These are phyloP conservation scores for Bursaphelenchus mucronatus DNA, from an alignment of 1,140 invertebrate species.

Conservation along the genomic window DNA sequence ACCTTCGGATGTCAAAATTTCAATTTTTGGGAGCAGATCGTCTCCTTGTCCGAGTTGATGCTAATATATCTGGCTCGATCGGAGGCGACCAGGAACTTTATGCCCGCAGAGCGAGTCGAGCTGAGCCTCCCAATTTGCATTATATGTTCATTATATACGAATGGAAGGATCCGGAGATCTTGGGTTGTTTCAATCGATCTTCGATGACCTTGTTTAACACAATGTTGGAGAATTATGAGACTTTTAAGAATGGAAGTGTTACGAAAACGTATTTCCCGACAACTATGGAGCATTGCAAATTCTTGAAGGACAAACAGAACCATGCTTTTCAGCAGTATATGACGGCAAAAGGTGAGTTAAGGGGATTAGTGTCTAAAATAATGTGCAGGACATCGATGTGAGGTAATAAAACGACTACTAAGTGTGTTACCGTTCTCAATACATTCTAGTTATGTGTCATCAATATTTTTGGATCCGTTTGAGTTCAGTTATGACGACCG, in stretches of 20 bases:
- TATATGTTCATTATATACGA: slow-evolving; percentile 43
- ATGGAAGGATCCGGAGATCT: slow-evolving; percentile 34
- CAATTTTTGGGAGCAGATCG: slow-evolving; percentile 42
- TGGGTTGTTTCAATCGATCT: slow-evolving; percentile 25
- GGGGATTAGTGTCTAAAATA: slow-evolving; percentile 15
- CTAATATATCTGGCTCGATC: slow-evolving; percentile 11
- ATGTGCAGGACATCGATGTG: slow-evolving; percentile 17
- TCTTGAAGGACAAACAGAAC: slow-evolving; percentile 23
- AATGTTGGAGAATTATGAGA: slow-evolving; percentile 35
- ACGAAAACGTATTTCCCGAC: slow-evolving; percentile 33
- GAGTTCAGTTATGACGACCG: slow-evolving; percentile 39
- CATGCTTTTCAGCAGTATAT: slow-evolving; percentile 20
- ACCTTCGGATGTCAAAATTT: slow-evolving; percentile 39
- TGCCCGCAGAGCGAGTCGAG: slow-evolving; percentile 8
- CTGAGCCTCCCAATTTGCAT: slow-evolving; percentile 8
- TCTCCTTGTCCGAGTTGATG: slow-evolving; percentile 30
- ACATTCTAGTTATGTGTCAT: slow-evolving; percentile 19
- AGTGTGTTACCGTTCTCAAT: slow-evolving; percentile 26
- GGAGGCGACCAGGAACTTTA: not conserved
- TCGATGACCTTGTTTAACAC: slow-evolving; percentile 33
- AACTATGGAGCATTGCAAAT: slow-evolving; percentile 42
- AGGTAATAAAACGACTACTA: slow-evolving; percentile 34
- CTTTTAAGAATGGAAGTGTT: slow-evolving; percentile 21
- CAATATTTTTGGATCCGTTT: slow-evolving; percentile 44
- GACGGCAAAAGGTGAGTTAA: slow-evolving; percentile 16